Base-by-base conservation (phyloP, 2,888 invertebrate genomes). In the Crossocerus cetratus region DNA sequence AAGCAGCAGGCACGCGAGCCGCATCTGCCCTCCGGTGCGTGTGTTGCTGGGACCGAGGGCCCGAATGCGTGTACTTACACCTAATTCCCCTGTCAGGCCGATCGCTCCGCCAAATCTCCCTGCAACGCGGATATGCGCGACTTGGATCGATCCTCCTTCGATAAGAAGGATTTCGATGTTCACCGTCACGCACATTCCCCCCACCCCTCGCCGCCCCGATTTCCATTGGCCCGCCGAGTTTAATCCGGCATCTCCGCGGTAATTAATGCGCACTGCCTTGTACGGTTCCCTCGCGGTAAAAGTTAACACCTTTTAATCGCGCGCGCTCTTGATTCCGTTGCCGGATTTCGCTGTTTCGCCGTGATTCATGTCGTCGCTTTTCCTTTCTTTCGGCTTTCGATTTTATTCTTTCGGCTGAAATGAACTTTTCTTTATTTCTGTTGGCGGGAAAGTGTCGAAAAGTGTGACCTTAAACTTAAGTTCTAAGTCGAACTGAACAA, bases 1-100 rank as follows among this genome's bases (percentile, higher is more conserved):
- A 32, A 60, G 22, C 54, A 22, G 45, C 23, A 68, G 56, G 77
- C 80, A 77, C 65, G 71, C 78, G 59, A 72, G 64, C 57, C 63
- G 65, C 65, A 72, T 68, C 72, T 66, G 76, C 44, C 62, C 69
- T 60, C 57, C 13, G 49, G 16, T 16, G 11, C 14, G n/a, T 16
- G 16, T 49, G 49, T 49, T 14, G n/a, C 32, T 32, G 32, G 32
- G 49, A 14, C 49, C 14, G 49, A 49, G 49, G 16, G 1, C 49
- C 49, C n/a, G 13, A 49, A 14, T 16, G 49, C 1, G 16, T 16
- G 49, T 49, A 49, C 49, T 49, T 49, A 49, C 49, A 49, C 49
- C 49, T 49, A 49, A 49, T 49, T 16, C 49, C 8, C 3, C 49
- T 49, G 49, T 49, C 49, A 49, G 3, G 32, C 49, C 16, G 49